Percentiles rank a stretch among this genome's conserved stretches.
These are phyloP conservation scores for Drosophila kuntzei DNA, from an alignment of 2,888 invertebrate species.

Conservation along the genomic window DNA sequence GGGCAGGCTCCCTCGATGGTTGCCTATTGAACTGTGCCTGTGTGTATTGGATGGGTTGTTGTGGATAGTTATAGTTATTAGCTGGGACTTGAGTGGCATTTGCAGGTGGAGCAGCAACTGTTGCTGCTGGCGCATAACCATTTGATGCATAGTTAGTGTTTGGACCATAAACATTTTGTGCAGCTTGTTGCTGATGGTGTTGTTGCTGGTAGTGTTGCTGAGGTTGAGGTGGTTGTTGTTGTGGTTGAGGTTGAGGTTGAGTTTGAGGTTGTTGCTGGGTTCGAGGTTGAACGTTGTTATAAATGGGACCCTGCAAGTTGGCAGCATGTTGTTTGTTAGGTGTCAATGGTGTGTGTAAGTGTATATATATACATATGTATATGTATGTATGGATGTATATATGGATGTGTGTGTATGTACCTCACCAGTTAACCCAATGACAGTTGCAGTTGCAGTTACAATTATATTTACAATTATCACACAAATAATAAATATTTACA, in stretches of 20 bases:
- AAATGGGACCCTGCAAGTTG: constrained; percentile 80
- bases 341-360: constrained; percentile 18
- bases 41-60: constrained; percentile 78
- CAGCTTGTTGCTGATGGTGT: constrained; percentile 52
- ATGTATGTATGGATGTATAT: constrained; percentile 13
- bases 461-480: constrained; percentile 66
- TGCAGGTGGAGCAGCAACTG: constrained; percentile 47
- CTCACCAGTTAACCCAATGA: constrained; percentile 62
- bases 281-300: constrained; percentile 78
- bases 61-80: constrained; percentile 65
- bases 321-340: constrained; percentile 53
- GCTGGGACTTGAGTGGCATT: constrained; percentile 55
- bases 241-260: constrained; percentile 34
- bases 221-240: constrained; percentile 37
- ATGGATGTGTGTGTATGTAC: constrained; percentile 19
- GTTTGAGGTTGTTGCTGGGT: constrained; percentile 47
- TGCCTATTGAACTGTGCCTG: constrained; percentile 79
- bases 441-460: constrained; percentile 55
- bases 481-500: constrained; percentile 44
- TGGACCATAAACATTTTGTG: constrained; percentile 67
- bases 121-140: constrained; percentile 44
- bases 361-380: constrained; percentile 1
- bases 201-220: constrained; percentile 45
- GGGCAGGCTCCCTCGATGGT: constrained; percentile 69
- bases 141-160: constrained; percentile 55